Evolutionary conservation across 1,140 invertebrate species (phyloP).

Genomic region (Delia radicum): DNA sequence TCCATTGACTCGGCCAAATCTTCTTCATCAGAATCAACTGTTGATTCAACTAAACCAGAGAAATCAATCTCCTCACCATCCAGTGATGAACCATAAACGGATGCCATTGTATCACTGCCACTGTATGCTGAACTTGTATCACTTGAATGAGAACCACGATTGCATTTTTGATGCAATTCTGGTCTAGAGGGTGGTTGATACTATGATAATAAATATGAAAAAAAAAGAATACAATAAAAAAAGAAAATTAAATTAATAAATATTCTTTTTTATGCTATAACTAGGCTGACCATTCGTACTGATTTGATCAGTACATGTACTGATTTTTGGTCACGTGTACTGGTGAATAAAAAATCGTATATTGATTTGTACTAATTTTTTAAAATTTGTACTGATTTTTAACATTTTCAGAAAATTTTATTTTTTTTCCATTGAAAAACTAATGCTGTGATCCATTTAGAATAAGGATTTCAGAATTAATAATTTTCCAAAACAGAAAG

Average conservation of each 20-base stretch:
- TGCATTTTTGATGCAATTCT: slow-evolving; percentile 77
- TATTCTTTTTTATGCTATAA: not conserved
- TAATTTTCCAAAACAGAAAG: too few species aligned
- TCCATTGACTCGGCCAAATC: slow-evolving; percentile 90
- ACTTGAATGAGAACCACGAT: slow-evolving; percentile 83
- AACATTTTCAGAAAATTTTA: too few species aligned
- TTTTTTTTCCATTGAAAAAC: too few species aligned
- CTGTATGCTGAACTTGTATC: slow-evolving; percentile 95
- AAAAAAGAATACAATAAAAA: not conserved
- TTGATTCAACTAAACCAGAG: slow-evolving; percentile 88
- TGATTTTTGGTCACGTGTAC: not conserved
- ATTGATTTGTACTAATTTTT: too few species aligned
- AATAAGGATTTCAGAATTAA: too few species aligned
- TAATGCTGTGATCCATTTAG: too few species aligned
- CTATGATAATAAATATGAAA: too few species aligned
- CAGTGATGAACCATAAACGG: slow-evolving; percentile 79
- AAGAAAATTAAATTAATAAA: not conserved
- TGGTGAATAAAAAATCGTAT: not conserved
- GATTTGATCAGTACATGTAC: too few species aligned
- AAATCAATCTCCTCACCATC: slow-evolving; percentile 90
- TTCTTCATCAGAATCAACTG: slow-evolving; percentile 94
- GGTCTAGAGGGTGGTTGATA: slow-evolving; percentile 35
- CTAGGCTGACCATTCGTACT: slow-evolving; percentile 30
- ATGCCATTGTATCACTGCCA: slow-evolving; percentile 95
- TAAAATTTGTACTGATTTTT: too few species aligned